Percentiles rank a stretch among this genome's conserved stretches.
phyloP scores from a whole-genome alignment of 2,113 vertebrate genomes.

The Mus pahari region DNA sequence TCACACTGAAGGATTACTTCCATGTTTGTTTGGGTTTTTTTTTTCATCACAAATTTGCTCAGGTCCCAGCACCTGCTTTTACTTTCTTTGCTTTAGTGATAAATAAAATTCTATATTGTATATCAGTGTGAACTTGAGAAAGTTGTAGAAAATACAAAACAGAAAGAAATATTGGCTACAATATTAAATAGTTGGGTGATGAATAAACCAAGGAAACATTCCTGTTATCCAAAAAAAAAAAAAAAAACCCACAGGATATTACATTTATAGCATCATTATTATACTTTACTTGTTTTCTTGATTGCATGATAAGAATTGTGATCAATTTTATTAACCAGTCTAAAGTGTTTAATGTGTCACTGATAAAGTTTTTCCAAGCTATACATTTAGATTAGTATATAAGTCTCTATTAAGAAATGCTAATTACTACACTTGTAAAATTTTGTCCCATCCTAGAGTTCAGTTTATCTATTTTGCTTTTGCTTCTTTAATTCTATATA shows the following conservation, averaged over 20 bases:
- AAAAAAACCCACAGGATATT: neutral
- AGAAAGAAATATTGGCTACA: neutral
- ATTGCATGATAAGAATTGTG: neutral
- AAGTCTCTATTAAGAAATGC: neutral
- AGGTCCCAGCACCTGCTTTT: rapidly evolving
- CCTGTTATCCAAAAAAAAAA: neutral
- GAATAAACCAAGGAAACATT: neutral
- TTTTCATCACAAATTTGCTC: neutral
- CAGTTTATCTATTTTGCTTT: neutral
- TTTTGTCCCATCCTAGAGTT: neutral
- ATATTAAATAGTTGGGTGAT: neutral
- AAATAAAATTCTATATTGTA: neutral
- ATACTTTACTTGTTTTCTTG: neutral
- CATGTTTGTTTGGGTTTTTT: no score
- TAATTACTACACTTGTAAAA: neutral
- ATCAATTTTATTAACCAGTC: neutral
- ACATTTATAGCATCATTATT: neutral
- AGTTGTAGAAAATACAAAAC: neutral
- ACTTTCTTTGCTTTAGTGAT: neutral
- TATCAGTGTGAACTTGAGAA: neutral
- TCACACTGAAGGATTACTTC: neutral
- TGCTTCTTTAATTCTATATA: neutral
- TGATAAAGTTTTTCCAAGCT: neutral
- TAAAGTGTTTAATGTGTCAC: neutral
- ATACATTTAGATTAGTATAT: neutral